Percentiles rank a stretch among this genome's conserved stretches.
Evolutionary conservation across 2,113 vertebrate species (phyloP).

Genomic region (Spheniscus mendiculus): DNA sequence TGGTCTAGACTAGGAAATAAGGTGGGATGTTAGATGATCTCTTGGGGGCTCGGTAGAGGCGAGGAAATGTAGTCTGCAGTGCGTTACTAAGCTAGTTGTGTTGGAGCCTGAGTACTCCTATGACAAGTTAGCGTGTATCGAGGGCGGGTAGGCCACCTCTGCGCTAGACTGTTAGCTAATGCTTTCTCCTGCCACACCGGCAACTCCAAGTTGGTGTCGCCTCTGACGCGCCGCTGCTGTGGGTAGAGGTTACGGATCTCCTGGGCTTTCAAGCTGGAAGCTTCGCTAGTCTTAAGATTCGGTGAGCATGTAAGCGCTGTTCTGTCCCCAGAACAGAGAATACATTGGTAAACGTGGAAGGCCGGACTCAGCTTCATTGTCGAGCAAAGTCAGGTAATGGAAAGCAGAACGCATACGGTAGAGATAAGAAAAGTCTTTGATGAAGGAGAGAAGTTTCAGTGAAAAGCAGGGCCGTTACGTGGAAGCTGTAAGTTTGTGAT

Average conservation of each 20-base stretch:
- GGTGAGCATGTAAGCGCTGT: fast-evolving
- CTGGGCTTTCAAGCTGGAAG: neutral
- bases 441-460: neutral
- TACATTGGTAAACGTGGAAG: fast-evolving
- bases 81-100: neutral
- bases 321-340: neutral
- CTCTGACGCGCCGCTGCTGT: fast-evolving
- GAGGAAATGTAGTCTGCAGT: too few species aligned
- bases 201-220: neutral
- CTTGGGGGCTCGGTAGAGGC: neutral
- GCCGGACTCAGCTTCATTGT: neutral
- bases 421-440: neutral
- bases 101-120: neutral
- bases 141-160: neutral
- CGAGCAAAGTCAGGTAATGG: neutral
- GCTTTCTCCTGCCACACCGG: neutral
- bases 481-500: neutral
- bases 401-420: neutral
- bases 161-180: fast-evolving
- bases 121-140: fast-evolving
- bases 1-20: neutral
- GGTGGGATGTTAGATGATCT: neutral
- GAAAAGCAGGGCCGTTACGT: fast-evolving
- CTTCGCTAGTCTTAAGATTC: fast-evolving
- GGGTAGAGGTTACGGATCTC: neutral